A percentile compares a stretch with the other conserved stretches of the same genome.
phyloP scores from a whole-genome alignment of 2,113 vertebrate species.

The Haemorhous mexicanus region DNA sequence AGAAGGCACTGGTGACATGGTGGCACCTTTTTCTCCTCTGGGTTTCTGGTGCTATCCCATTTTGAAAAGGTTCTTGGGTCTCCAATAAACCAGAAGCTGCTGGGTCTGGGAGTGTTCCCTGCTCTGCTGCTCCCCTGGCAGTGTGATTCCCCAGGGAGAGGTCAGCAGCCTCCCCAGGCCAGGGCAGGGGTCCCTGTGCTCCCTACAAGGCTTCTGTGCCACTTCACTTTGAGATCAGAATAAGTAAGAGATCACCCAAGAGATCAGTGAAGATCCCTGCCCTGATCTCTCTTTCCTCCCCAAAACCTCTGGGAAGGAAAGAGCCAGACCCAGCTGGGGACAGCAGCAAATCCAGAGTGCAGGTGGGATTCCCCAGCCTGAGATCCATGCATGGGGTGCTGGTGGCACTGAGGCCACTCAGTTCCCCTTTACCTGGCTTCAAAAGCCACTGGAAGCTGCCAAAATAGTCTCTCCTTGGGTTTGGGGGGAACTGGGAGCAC shows the following conservation, averaged over 20 bases:
- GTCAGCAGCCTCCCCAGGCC: not conserved
- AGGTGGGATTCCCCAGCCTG: not conserved
- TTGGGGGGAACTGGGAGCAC: not conserved
- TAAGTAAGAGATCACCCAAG: not conserved
- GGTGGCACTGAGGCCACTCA: not conserved
- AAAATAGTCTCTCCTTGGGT: not conserved
- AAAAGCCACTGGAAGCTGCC: not conserved
- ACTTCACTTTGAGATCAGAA: not conserved
- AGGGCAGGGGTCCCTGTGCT: not conserved
- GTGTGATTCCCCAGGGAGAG: not conserved
- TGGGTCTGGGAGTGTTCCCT: not conserved
- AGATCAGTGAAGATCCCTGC: not conserved
- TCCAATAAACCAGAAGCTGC: not conserved
- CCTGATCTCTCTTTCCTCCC: not conserved
- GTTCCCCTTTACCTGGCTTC: not conserved
- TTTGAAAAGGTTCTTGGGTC: not conserved
- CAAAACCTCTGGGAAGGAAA: not conserved
- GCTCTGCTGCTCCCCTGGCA: not conserved
- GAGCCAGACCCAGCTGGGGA: not conserved
- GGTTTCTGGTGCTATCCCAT: not conserved
- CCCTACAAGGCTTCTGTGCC: not conserved
- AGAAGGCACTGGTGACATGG: not conserved
- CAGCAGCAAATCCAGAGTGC: not conserved
- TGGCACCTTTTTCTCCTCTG: not conserved
- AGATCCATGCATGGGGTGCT: not conserved